Conservation (phyloP, 2,113 vertebrate species). For the Pteropus alecto region DNA sequence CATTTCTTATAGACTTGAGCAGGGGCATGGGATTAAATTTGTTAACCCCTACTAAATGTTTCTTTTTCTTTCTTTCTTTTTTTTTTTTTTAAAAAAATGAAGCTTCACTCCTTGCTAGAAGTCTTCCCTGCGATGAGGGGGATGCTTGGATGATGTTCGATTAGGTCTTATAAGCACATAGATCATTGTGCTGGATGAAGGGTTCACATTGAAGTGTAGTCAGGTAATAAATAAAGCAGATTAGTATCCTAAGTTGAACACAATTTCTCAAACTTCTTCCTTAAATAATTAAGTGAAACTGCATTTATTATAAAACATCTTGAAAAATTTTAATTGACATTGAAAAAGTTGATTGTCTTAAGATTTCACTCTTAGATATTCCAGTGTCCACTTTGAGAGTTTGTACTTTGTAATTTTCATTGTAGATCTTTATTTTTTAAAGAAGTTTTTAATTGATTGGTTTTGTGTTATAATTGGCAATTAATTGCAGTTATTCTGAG, state of each 20-base stretch:
- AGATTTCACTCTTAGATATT: background rate
- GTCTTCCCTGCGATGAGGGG: background rate
- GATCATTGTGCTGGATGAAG: background rate
- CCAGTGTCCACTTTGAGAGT: background rate
- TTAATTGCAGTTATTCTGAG: background rate
- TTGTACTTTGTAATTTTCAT: background rate
- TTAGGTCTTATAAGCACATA: background rate
- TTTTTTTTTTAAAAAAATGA: no score
- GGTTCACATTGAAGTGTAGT: accelerated
- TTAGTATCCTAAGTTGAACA: background rate
- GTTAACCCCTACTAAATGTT: background rate
- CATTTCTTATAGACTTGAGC: background rate
- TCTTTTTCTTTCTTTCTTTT: background rate
- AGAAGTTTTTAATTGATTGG: background rate
- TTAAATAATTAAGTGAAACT: background rate
- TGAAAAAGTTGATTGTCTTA: background rate
- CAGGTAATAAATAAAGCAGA: background rate
- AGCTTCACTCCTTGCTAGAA: background rate
- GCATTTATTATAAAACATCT: background rate
- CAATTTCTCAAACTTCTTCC: background rate
- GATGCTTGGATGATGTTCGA: no score
- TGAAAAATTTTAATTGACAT: background rate
- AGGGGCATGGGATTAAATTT: background rate
- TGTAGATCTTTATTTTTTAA: background rate
- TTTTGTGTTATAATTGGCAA: background rate